Base-by-base conservation (phyloP, 2,888 invertebrate species). In the Agriopis aurantiaria region DNA sequence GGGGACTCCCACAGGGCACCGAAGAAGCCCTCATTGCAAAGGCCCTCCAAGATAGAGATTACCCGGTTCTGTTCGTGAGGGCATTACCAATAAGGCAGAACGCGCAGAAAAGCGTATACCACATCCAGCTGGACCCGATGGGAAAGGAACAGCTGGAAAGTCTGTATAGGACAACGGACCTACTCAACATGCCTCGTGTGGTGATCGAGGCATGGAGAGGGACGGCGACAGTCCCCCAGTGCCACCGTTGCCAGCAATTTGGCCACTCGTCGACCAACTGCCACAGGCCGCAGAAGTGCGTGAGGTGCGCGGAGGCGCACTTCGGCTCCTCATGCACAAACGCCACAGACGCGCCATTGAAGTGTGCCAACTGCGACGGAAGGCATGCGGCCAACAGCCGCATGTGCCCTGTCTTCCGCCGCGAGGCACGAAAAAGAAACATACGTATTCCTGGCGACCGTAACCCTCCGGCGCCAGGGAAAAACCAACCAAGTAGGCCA, bases 1-100 rank as follows among this genome's bases (percentile, higher is more conserved):
- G 12, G 40, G 55, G 55, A 3, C n/a, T 55, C 0, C 55, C 55
- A 0, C 55, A n/a, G 3, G 55, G 99, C 12, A 55, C 55, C 0
- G 53, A 55, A 0, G 40, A 40, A 8, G 53, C 7, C 7, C 0
- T 55, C 0, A 40, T 55, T 0, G n/a, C 12, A 3, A 5, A 12
- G 40, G 53, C 53, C 0, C 53, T 55, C 5, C 7, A 8, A 2
- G 40, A 55, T 0, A 12, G 11, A 0, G 53, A 17, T 1, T 55
- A 40, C 40, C 55, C 55, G 7, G 55, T 3, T 1, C 6, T 6
- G 0, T 40, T 55, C 10, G 55, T n/a, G 0, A n/a, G 33, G 7
- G 55, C 40, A 8, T n/a, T 55, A 0, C 55, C 55, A 0, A 40
- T 3, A 2, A 12, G 40, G 0, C 11, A 7, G 2, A 7, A 12